These are phyloP conservation scores for Sylvia atricapilla DNA, from an alignment of 2,113 vertebrate species.

Conservation along the genomic window DNA sequence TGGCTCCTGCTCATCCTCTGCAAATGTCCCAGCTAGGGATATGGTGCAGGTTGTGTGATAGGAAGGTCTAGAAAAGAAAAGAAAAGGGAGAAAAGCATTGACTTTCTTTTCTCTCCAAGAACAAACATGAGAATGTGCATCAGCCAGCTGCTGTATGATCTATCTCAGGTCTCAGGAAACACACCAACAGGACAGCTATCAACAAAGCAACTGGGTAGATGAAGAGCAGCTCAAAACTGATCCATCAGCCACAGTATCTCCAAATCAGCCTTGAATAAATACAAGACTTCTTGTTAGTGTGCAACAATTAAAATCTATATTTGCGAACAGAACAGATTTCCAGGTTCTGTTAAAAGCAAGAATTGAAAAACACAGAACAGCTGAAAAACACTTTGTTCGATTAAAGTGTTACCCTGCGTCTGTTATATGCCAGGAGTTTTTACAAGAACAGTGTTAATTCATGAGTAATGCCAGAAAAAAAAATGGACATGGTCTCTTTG, in stretches of 20 bases:
- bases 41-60: background rate
- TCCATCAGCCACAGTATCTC: background rate
- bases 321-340: background rate
- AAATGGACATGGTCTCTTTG: background rate
- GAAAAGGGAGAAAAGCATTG: background rate
- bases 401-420: background rate
- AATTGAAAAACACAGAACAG: fast-evolving
- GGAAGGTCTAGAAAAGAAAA: background rate
- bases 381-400: background rate
- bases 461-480: background rate
- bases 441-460: background rate
- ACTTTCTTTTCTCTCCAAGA: background rate
- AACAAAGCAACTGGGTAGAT: background rate
- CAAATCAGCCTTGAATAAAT: background rate
- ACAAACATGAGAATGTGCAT: background rate
- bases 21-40: background rate
- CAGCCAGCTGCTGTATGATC: background rate
- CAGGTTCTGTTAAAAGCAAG: background rate
- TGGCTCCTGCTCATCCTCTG: background rate
- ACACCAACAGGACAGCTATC: background rate
- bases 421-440: background rate
- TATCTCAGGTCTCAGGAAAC: background rate
- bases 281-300: background rate
- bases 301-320: background rate
- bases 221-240: background rate